phyloP scores from a whole-genome alignment of 1,140 invertebrate genomes.

The Drosophila oshimai region DNA sequence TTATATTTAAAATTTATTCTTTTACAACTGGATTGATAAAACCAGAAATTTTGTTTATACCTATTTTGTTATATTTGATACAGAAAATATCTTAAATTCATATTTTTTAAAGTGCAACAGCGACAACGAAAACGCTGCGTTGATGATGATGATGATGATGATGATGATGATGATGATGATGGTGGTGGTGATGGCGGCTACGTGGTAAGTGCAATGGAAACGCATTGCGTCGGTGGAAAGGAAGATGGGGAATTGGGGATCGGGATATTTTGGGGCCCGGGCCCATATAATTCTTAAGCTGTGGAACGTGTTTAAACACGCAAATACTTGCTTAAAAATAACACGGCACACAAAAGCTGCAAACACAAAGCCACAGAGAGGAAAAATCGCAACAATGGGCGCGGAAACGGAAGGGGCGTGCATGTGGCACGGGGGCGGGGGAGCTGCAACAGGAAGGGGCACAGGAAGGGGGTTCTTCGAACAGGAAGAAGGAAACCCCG shows the following conservation, averaged over 20 bases:
- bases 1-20: no score
- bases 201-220: constrained; percentile 55
- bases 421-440: not conserved
- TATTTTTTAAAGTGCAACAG: not conserved
- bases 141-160: constrained; percentile 20
- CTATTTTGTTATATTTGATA: no score
- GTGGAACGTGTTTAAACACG: constrained; percentile 79
- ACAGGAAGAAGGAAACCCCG: constrained; percentile 25
- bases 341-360: constrained; percentile 45
- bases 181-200: not conserved
- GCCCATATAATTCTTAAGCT: constrained; percentile 71
- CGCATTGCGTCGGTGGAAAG: constrained; percentile 22
- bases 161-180: not conserved
- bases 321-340: constrained; percentile 81
- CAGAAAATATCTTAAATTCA: no score
- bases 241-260: not conserved
- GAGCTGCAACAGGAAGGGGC: not conserved
- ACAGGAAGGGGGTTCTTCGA: constrained; percentile 1
- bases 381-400: constrained; percentile 28
- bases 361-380: constrained; percentile 22
- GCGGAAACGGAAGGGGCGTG: constrained; percentile 66
- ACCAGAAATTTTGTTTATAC: no score
- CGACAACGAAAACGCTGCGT: not conserved
- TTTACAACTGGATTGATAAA: no score
- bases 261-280: constrained; percentile 4